These are phyloP conservation scores for Acanthurus tractus DNA, from an alignment of 2,797 vertebrate species.

Conservation along the genomic window DNA sequence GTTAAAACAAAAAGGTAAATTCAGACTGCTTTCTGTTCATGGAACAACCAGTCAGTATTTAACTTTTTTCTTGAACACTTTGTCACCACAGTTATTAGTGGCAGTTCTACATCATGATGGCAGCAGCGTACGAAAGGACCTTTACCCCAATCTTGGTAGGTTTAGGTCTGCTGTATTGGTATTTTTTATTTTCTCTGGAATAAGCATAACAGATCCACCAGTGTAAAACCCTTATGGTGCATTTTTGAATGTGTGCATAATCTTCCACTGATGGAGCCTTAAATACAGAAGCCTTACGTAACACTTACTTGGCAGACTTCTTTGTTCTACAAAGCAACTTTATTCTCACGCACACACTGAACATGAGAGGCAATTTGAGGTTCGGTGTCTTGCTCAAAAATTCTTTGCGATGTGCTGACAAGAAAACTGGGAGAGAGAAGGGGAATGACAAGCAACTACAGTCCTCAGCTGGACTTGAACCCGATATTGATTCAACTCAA, in stretches of 20 bases:
- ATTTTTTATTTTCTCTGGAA: background rate
- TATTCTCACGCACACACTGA: background rate
- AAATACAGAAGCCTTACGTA: background rate
- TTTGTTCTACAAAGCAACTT: background rate
- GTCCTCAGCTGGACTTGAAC: conserved; percentile 17
- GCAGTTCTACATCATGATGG: too few relatives aligned
- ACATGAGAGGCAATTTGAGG: background rate
- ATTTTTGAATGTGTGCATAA: background rate
- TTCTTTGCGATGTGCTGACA: background rate
- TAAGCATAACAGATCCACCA: background rate
- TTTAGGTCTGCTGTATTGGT: background rate
- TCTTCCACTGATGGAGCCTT: background rate
- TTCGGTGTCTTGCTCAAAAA: background rate
- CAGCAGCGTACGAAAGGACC: too few relatives aligned
- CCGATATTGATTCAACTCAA: conserved; percentile 15
- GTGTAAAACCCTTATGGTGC: background rate
- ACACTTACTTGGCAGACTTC: background rate
- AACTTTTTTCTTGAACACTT: too few relatives aligned
- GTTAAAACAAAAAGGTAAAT: too few relatives aligned
- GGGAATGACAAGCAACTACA: background rate
- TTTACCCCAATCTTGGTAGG: too few relatives aligned
- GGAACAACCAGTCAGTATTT: too few relatives aligned
- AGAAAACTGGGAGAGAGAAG: background rate
- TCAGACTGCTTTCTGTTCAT: too few relatives aligned
- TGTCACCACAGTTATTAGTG: too few relatives aligned